These are phyloP conservation scores for Furnarius figulus DNA, from an alignment of 2,113 vertebrate species.

Conservation along the genomic window DNA sequence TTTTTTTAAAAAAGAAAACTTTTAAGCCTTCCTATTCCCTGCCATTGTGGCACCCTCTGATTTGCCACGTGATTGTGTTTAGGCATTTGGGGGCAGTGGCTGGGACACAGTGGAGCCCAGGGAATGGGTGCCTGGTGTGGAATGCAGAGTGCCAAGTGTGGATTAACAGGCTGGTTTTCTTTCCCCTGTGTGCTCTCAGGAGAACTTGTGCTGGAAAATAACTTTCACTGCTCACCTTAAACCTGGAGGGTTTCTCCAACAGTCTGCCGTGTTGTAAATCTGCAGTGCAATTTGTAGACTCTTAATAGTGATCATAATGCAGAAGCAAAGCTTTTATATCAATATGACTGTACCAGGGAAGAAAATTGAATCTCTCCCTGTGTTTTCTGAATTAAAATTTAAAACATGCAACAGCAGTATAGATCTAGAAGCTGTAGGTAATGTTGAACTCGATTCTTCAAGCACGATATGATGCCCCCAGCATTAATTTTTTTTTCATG, in stretches of 20 bases:
- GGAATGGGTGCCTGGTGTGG: neutral
- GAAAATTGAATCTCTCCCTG: neutral
- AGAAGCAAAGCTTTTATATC: constrained; percentile 31
- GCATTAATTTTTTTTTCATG: neutral
- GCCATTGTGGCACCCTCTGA: neutral
- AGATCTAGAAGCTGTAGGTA: neutral
- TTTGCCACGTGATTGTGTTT: neutral
- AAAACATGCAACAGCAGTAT: neutral
- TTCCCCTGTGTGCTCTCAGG: neutral
- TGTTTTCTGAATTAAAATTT: constrained; percentile 46
- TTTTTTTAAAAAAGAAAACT: neutral
- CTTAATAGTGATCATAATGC: constrained; percentile 1
- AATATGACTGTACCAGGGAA: neutral
- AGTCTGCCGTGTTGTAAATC: neutral
- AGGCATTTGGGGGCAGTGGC: neutral
- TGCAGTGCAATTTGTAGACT: constrained; percentile 11
- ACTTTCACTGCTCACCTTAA: constrained; percentile 25
- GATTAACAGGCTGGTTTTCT: neutral
- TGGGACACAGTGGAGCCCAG: neutral
- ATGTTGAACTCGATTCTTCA: neutral
- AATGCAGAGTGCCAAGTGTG: neutral
- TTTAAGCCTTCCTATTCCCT: neutral
- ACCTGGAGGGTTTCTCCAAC: constrained; percentile 9
- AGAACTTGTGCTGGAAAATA: constrained; percentile 31
- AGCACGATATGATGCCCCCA: neutral